Percentiles rank a stretch among this genome's conserved stretches.
These are phyloP conservation scores for Diadophis punctatus DNA, from an alignment of 2,113 vertebrate genomes.

Conservation along the genomic window DNA sequence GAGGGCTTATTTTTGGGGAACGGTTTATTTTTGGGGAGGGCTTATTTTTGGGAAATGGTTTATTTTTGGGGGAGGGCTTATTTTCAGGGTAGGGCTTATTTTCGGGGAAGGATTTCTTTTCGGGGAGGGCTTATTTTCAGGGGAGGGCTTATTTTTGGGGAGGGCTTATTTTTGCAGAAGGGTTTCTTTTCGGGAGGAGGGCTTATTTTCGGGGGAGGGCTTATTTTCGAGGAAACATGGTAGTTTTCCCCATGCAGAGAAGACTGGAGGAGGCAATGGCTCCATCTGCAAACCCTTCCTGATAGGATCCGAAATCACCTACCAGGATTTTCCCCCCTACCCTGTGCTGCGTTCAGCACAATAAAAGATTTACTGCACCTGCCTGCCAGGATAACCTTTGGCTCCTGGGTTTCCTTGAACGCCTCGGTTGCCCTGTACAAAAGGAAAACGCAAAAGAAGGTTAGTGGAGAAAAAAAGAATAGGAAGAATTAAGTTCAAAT, in stretches of 20 bases:
- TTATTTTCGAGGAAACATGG: no score
- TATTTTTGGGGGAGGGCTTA: no score
- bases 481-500: conserved; percentile 25
- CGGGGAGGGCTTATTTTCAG: no score
- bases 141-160: no score
- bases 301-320: conserved; percentile 2
- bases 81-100: no score
- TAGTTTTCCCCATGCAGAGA: not conserved
- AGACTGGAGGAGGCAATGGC: not conserved
- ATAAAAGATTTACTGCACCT: conserved; percentile 99
- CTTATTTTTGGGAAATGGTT: no score
- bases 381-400: conserved; percentile 99
- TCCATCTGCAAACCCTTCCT: not conserved
- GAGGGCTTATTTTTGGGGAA: no score
- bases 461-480: not conserved
- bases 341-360: conserved; percentile 75
- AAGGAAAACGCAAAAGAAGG: conserved; percentile 35
- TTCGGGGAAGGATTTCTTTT: no score
- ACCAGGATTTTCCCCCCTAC: conserved; percentile 57
- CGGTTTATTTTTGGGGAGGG: no score
- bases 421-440: conserved; percentile 84
- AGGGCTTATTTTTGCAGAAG: no score
- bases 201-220: no score
- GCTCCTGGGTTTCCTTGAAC: conserved; percentile 90
- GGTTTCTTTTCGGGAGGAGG: no score